Evolutionary conservation across 2,113 vertebrate genomes (phyloP), one percentile per base, ranked within the genome.

Genomic region (Poeciliopsis retropinna): DNA sequence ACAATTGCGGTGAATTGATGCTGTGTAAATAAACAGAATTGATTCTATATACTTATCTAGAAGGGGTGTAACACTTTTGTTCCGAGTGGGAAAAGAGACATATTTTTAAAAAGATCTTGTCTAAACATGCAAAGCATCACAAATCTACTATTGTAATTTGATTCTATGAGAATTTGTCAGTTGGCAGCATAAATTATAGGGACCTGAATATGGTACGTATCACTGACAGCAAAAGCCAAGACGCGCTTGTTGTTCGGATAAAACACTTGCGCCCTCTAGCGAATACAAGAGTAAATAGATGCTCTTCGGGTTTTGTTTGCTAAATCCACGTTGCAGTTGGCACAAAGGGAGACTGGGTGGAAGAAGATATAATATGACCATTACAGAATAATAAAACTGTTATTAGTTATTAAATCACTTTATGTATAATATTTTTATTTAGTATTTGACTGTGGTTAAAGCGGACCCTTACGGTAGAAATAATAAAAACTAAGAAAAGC

Each of bases 211-310:
- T 47, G 44, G 44, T 19, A 47, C 17, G 17, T 47, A 47, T 47
- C 39, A 1, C 14, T 41, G 22, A 25, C 17, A 8, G 47, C 47
- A n/a, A 57, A n/a, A 17, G 25, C 25, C 8, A 57, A n/a, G 22
- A 11, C 19, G 51, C 22, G 51, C 22, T 25, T 57, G 51, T 25
- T 54, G 51, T 57, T 57, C 22, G 25, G 2, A 19, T 73, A 32
- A 77, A 44, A 34, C 75, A 15, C 15, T n/a, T 44, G 13, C 64
- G 85, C 84, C 90, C 79, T 19, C 86, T 87, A 13, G 81, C 78
- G 88, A 85, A 72, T 41, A 85, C 27, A 1, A 60, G 15, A 54
- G 28, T 17, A 72, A 76, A 30, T 30, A 67, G 13, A 47, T 14
- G 11, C 10, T 60, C 30, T 60, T 67, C 37, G n/a, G 19, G 30